phyloP scores from a whole-genome alignment of 2,888 invertebrate species.

The Drosophila fulvimacula region DNA sequence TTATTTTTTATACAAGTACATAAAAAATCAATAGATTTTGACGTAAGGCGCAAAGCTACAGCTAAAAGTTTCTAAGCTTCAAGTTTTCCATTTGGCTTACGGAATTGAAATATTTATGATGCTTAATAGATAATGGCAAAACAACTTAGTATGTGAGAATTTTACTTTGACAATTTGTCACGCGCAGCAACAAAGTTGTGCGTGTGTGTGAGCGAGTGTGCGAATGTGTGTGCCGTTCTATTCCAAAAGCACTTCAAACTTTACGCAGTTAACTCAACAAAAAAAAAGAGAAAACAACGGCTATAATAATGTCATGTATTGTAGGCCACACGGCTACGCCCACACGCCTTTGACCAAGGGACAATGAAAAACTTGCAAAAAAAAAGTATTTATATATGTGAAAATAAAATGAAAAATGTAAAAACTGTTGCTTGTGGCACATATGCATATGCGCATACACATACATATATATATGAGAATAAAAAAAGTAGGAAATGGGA shows the following conservation, averaged over 20 bases:
- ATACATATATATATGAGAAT: conserved; percentile 17
- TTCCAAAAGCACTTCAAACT: conserved; percentile 52
- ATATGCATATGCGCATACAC: conserved; percentile 23
- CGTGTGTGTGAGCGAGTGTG: too few species aligned
- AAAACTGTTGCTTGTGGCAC: conserved; percentile 60
- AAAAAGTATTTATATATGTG: conserved; percentile 11
- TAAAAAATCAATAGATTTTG: not conserved
- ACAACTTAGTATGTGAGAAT: conserved; percentile 18
- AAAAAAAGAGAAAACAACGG: not conserved
- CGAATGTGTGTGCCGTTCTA: not conserved
- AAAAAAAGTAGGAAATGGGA: conserved; percentile 31
- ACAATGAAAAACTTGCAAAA: conserved; percentile 34
- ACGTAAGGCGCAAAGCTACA: not conserved
- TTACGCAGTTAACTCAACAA: conserved; percentile 45
- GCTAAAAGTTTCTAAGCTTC: not conserved
- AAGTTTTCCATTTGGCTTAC: not conserved
- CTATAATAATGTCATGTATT: conserved; percentile 15
- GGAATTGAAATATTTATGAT: conserved; percentile 18
- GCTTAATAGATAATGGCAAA: conserved; percentile 29
- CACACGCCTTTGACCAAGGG: conserved; percentile 51
- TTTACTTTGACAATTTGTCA: conserved; percentile 35
- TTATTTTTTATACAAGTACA: not conserved
- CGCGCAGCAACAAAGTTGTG: conserved; percentile 13
- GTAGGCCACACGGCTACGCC: conserved; percentile 34
- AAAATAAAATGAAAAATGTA: conserved; percentile 29